phyloP scores from a whole-genome alignment of 1,140 invertebrate species.

The Thalassaphorura encarpata region DNA sequence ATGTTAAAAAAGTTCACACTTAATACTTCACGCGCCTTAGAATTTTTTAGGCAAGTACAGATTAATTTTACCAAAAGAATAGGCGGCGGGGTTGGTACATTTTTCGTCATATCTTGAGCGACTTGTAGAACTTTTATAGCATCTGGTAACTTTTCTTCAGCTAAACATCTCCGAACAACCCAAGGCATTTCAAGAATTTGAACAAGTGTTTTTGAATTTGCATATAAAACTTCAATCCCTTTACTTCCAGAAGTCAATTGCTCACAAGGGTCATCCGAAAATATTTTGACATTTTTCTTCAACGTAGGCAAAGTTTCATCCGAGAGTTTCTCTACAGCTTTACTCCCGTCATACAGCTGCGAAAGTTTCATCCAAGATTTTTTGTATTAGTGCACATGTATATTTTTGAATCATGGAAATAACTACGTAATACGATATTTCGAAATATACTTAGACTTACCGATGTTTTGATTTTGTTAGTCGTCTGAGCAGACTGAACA shows the following conservation, averaged over 20 bases:
- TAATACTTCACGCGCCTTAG: no score
- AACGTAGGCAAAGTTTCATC: constrained; percentile 21
- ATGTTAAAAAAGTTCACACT: no score
- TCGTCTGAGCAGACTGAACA: constrained; percentile 32
- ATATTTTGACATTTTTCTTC: constrained; percentile 8
- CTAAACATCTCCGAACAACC: constrained; percentile 24
- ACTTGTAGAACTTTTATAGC: constrained; percentile 31
- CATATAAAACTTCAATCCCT: constrained; percentile 4
- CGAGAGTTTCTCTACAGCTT: constrained; percentile 17
- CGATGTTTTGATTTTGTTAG: constrained; percentile 27
- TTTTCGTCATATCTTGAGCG: constrained; percentile 23
- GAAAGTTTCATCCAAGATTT: constrained; percentile 1
- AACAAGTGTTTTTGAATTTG: constrained; percentile 15
- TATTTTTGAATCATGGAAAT: not conserved
- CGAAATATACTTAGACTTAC: constrained; percentile 16
- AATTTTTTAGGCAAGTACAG: no score
- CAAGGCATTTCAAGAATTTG: constrained; percentile 28
- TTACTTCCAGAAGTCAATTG: constrained; percentile 9
- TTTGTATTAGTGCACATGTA: not conserved
- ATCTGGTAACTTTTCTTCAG: constrained; percentile 29
- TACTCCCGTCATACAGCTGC: constrained; percentile 22
- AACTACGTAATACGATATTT: not conserved
- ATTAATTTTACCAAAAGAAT: constrained; percentile 11
- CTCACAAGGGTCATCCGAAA: constrained; percentile 20
- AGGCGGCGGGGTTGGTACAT: constrained; percentile 10